These are phyloP conservation scores for Noctua janthe DNA, from an alignment of 2,888 invertebrate genomes.

Conservation along the genomic window DNA sequence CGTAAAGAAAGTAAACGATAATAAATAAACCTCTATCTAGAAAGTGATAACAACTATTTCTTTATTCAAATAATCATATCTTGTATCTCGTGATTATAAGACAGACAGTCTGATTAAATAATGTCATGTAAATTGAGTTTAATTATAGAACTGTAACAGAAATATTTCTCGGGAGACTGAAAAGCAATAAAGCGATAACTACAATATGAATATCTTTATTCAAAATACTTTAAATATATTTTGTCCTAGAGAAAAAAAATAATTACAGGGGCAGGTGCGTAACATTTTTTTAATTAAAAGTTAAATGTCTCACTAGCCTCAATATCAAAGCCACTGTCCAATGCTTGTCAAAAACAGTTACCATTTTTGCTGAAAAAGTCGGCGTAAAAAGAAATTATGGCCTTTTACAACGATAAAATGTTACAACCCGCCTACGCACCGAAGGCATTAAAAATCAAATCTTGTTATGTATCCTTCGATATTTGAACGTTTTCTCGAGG, in stretches of 20 bases:
- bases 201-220: background rate
- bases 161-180: background rate
- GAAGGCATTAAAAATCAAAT: constrained; percentile 18
- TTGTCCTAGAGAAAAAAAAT: background rate
- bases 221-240: background rate
- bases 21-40: background rate
- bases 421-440: constrained; percentile 10
- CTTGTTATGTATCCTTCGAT: constrained; percentile 15
- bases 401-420: constrained; percentile 26
- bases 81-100: background rate
- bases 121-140: background rate
- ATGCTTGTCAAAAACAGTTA: constrained; percentile 11
- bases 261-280: background rate
- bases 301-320: background rate
- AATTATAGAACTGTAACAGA: constrained; percentile 21
- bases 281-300: constrained; percentile 7
- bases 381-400: constrained; percentile 8
- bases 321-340: constrained; percentile 6
- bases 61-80: constrained; percentile 10
- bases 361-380: background rate
- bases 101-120: constrained; percentile 13
- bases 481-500: constrained; percentile 1
- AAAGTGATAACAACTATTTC: constrained; percentile 7
- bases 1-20: background rate
- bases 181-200: constrained; percentile 1